A percentile compares a stretch with the other conserved stretches of the same genome.
These are phyloP conservation scores for Amblyteles armatorius DNA, from an alignment of 2,888 invertebrate genomes.

Conservation along the genomic window DNA sequence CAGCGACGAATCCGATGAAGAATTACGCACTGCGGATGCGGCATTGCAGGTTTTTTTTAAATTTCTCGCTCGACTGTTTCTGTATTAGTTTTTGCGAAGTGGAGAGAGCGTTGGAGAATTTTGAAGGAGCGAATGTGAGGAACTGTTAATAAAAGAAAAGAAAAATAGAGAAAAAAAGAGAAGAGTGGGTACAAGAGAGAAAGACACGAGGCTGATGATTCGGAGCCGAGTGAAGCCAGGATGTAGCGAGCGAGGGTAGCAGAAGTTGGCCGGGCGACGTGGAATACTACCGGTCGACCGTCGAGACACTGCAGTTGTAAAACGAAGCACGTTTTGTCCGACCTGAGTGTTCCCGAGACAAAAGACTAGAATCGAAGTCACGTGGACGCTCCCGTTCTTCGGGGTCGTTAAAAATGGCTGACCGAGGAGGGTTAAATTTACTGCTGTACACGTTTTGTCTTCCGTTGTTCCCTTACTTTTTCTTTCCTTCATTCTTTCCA, in stretches of 20 bases:
- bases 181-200: conserved; percentile 19
- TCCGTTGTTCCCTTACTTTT: neutral
- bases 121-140: conserved; percentile 73
- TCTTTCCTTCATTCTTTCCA: conserved; percentile 22
- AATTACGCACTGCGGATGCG: neutral
- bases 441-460: conserved; percentile 50
- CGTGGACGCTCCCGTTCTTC: conserved; percentile 60
- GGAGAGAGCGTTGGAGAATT: conserved; percentile 70
- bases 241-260: conserved; percentile 3
- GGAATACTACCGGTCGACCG: conserved; percentile 9
- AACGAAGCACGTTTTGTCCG: conserved; percentile 66
- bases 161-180: conserved; percentile 30
- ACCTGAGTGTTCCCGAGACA: conserved; percentile 62
- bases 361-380: conserved; percentile 64
- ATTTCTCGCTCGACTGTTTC: neutral
- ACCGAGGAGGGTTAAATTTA: conserved; percentile 59
- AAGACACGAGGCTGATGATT: conserved; percentile 17
- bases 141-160: conserved; percentile 45
- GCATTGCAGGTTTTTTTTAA: neutral
- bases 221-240: conserved; percentile 35
- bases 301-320: conserved; percentile 59
- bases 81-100: conserved; percentile 2
- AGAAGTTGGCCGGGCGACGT: conserved; percentile 43
- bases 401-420: conserved; percentile 63
- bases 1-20: neutral